These are phyloP conservation scores for Acanthornis magna DNA, from an alignment of 2,797 vertebrate genomes.

Conservation along the genomic window DNA sequence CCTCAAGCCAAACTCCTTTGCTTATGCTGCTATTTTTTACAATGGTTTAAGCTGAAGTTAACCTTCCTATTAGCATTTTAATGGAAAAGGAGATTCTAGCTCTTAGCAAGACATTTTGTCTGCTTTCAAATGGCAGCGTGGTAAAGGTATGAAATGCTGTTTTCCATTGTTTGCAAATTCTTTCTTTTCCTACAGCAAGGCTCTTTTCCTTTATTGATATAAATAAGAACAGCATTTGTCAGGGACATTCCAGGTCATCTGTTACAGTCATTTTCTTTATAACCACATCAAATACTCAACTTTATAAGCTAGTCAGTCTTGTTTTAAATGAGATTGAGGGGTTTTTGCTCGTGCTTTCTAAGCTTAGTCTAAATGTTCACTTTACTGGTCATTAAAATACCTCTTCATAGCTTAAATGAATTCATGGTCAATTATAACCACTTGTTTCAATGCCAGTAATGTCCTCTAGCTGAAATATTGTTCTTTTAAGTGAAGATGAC, in stretches of 20 bases:
- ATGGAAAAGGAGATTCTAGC: constrained; percentile 51
- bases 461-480: neutral
- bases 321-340: neutral
- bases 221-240: constrained; percentile 4
- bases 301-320: neutral
- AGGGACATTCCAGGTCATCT: neutral
- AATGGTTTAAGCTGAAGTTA: constrained; percentile 64
- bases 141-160: constrained; percentile 48
- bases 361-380: neutral
- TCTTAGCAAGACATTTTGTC: constrained; percentile 56
- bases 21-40: constrained; percentile 36
- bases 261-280: neutral
- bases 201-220: constrained; percentile 18
- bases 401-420: neutral
- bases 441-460: neutral
- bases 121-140: constrained; percentile 59
- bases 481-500: neutral
- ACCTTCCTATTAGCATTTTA: constrained; percentile 74
- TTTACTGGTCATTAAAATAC: neutral
- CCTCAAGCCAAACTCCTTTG: constrained; percentile 54
- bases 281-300: neutral
- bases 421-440: neutral
- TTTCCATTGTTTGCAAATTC: constrained; percentile 44
- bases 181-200: constrained; percentile 24
- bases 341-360: neutral